phyloP scores from a whole-genome alignment of 1,140 invertebrate species.

The Drosophila obscura region DNA sequence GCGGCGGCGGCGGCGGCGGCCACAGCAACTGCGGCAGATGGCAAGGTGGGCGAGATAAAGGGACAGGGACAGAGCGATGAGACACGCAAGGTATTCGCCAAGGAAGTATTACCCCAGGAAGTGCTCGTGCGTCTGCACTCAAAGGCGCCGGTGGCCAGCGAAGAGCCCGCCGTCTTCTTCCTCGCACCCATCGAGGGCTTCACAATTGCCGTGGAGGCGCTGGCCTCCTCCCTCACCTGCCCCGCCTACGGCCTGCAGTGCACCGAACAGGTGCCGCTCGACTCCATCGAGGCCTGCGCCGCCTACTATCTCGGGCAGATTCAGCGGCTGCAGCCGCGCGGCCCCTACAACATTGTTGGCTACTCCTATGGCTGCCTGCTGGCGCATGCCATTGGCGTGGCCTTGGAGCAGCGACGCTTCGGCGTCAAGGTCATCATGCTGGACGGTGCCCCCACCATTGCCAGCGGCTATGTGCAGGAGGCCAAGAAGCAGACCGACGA shows the following conservation, averaged over 20 bases:
- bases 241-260: conserved; percentile 97
- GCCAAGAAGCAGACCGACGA: conserved; percentile 85
- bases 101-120: conserved; percentile 88
- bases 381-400: conserved; percentile 96
- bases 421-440: conserved; percentile 89
- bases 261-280: conserved; percentile 89
- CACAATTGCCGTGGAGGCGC: conserved; percentile 87
- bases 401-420: conserved; percentile 89
- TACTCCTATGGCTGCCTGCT: conserved; percentile 97
- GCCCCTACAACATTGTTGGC: conserved; percentile 94
- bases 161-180: conserved; percentile 87
- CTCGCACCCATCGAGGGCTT: conserved; percentile 97
- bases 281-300: conserved; percentile 90
- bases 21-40: conserved; percentile 13
- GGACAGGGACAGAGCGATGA: conserved; percentile 68
- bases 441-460: conserved; percentile 95
- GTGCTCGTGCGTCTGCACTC: conserved; percentile 87
- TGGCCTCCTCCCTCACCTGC: conserved; percentile 89
- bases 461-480: conserved; percentile 91
- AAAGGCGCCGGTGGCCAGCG: conserved; percentile 75
- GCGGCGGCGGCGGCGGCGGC: background rate
- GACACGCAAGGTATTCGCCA: conserved; percentile 85
- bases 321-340: conserved; percentile 89
- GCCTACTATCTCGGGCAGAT: conserved; percentile 92
- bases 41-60: conserved; percentile 20